phyloP scores from a whole-genome alignment of 2,113 vertebrate genomes.

The Zeus faber region DNA sequence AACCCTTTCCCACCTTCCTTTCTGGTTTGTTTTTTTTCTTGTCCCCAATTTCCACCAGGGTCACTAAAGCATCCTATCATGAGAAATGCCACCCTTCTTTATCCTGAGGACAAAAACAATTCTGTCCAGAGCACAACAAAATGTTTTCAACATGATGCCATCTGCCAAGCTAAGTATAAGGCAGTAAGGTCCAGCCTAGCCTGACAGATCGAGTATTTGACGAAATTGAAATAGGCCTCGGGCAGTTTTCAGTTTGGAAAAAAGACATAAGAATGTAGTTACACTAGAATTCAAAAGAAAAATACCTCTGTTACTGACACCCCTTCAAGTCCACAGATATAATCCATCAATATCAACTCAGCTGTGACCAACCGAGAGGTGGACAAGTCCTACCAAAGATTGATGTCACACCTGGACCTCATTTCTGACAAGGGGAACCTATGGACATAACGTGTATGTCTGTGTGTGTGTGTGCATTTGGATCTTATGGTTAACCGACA shows the following conservation, averaged over 20 bases:
- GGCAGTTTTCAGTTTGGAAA: not conserved
- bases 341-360: not conserved
- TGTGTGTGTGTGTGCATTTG: not conserved
- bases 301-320: no score
- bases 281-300: no score
- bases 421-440: not conserved
- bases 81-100: slow-evolving; percentile 42
- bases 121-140: slow-evolving; percentile 33
- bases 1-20: slow-evolving; percentile 18
- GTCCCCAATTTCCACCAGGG: slow-evolving; percentile 33
- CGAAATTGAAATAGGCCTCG: slow-evolving; percentile 40
- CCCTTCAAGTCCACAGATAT: not conserved
- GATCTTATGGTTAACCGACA: no score
- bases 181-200: slow-evolving; percentile 29
- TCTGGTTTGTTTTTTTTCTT: slow-evolving; percentile 26
- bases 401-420: not conserved
- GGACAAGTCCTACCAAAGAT: not conserved
- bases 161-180: slow-evolving; percentile 38
- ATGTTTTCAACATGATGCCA: slow-evolving; percentile 32
- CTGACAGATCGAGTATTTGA: slow-evolving; percentile 29
- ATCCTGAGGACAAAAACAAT: slow-evolving; percentile 42
- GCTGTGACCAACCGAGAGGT: not conserved
- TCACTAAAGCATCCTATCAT: slow-evolving; percentile 52
- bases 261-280: no score
- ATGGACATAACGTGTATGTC: not conserved